Percentiles rank a stretch among this genome's conserved stretches.
phyloP scores from a whole-genome alignment of 2,797 vertebrate genomes.

The Poecilia picta region DNA sequence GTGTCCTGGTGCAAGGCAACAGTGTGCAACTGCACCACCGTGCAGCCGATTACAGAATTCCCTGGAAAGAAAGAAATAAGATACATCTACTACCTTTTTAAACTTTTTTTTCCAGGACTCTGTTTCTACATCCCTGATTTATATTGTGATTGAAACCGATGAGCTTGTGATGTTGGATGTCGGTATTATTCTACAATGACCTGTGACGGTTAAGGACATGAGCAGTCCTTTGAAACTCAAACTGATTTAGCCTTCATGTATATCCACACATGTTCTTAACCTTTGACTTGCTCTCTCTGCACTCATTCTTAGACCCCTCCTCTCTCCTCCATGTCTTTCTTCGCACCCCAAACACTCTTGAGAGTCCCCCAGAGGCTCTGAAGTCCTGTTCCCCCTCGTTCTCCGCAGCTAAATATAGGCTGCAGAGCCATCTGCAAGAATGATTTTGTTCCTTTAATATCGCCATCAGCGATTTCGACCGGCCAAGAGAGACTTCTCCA shows the following conservation, averaged over 20 bases:
- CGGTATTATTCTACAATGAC: neutral
- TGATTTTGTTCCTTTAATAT: conserved; percentile 89
- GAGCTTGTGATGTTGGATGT: neutral
- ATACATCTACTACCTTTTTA: neutral
- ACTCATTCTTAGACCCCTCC: conserved; percentile 14
- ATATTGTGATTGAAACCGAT: neutral
- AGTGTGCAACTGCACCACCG: neutral
- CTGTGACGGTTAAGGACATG: conserved; percentile 21
- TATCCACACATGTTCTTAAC: conserved; percentile 33
- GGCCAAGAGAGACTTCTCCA: conserved; percentile 78
- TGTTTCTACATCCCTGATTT: neutral
- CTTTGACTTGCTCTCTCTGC: conserved; percentile 28
- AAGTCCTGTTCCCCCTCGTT: conserved; percentile 61
- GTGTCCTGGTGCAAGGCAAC: neutral
- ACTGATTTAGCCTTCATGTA: conserved; percentile 20
- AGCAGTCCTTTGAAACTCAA: conserved; percentile 46
- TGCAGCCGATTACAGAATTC: neutral
- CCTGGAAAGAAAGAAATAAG: neutral
- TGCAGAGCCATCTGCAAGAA: conserved; percentile 87
- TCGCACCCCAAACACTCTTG: conserved; percentile 66
- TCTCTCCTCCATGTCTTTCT: conserved; percentile 33
- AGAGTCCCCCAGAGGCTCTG: conserved; percentile 68
- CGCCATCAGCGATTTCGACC: conserved; percentile 90
- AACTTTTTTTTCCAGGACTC: neutral
- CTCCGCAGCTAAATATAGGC: conserved; percentile 88